Base-by-base conservation (phyloP, 2,888 invertebrate species). In the Nomada fucata region DNA sequence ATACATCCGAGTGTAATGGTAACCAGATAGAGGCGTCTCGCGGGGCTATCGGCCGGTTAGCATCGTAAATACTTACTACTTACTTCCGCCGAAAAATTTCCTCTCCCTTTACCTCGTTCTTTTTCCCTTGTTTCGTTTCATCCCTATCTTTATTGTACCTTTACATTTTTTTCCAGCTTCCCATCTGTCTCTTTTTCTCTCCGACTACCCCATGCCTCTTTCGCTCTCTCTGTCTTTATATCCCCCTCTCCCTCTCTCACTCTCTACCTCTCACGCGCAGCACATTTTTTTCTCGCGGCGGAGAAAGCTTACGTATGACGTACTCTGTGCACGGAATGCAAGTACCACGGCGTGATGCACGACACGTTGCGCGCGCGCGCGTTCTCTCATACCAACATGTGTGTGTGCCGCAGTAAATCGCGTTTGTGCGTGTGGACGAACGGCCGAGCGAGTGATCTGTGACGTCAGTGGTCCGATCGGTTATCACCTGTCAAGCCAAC, bases 1-100 rank as follows among this genome's bases (percentile, higher is more conserved):
- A 93, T 93, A 93, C 92, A 93, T 93, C 92, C 91, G 92, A 92
- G 93, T 93, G 93, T 93, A 93, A 93, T 93, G 93, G 93, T 93
- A 93, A 93, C 93, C 92, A 92, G 93, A 93, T 93, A 93, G 93
- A 93, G 92, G 91, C 92, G 92, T 92, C 92, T 92, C 91, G 92
- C 91, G 92, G 90, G 92, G 92, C 92, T 90, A 92, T 92, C 92
- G 91, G 92, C 91, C 91, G 91, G 91, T 92, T 91, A 91, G 91
- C 91, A 91, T 86, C 92, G 93, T 91, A 92, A 92, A 93, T 92
- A 92, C 90, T 83, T 88, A 88, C 82, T 89, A 89, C 86, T 79
- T 84, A 81, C 75, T 73, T 73, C 52, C 76, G 70, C 81, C 67
- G 81, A 85, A 86, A 87, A 88, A 88, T 86, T 88, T 82, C 72